A percentile compares a stretch with the other conserved stretches of the same genome.
Evolutionary conservation across 2,113 vertebrate genomes (phyloP).

Genomic region (Seriola rivoliana): DNA sequence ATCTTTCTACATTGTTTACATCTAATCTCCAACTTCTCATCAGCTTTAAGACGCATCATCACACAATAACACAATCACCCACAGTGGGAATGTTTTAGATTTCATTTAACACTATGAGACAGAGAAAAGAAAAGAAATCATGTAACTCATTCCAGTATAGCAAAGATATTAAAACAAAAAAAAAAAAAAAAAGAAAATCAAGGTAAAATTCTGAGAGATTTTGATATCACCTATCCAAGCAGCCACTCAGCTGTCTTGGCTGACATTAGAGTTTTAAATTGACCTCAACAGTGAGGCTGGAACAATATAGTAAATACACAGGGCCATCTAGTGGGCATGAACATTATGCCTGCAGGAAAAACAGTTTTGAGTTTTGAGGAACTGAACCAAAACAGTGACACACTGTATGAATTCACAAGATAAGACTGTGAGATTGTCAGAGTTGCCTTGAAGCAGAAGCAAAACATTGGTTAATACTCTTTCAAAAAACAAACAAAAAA

Average conservation of each 20-base stretch:
- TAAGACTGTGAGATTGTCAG: conserved; percentile 67
- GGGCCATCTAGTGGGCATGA: conserved; percentile 53
- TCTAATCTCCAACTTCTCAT: conserved; percentile 10
- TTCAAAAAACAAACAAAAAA: background rate
- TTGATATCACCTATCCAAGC: conserved; percentile 12
- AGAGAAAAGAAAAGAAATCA: background rate
- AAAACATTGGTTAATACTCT: conserved; percentile 56
- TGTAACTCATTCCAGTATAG: conserved; percentile 32
- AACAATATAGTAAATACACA: conserved; percentile 32
- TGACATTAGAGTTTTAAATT: conserved; percentile 19
- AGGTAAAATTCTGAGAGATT: conserved; percentile 20
- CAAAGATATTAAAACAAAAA: background rate
- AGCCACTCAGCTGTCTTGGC: background rate
- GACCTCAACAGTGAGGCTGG: conserved; percentile 16
- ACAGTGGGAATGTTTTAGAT: conserved; percentile 74
- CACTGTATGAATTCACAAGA: conserved; percentile 8
- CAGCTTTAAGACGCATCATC: conserved; percentile 38
- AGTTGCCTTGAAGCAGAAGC: conserved; percentile 60
- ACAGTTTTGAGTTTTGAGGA: background rate
- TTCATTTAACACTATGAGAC: conserved; percentile 43
- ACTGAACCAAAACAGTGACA: conserved; percentile 18
- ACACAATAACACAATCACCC: conserved; percentile 42
- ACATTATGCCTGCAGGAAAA: background rate
- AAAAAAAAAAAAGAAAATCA: background rate
- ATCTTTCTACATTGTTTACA: conserved; percentile 18